A percentile compares a stretch with the other conserved stretches of the same genome.
Evolutionary conservation across 1,140 invertebrate species (phyloP).

Genomic region (Ladona fulva): DNA sequence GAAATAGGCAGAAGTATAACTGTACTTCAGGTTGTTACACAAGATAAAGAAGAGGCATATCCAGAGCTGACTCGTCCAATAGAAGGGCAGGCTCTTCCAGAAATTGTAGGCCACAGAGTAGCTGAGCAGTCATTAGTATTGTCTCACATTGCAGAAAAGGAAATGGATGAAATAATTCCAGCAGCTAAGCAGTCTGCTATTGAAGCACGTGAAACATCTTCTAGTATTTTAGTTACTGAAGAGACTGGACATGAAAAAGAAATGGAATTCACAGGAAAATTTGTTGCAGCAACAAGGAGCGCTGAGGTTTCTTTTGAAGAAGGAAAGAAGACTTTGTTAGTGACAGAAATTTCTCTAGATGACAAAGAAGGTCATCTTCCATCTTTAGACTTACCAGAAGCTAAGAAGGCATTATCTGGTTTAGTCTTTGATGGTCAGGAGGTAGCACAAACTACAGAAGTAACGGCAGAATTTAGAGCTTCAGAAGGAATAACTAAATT

Average conservation of each 20-base stretch:
- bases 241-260: conserved; percentile 37
- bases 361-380: background rate
- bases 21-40: conserved; percentile 30
- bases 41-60: conserved; percentile 33
- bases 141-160: conserved; percentile 24
- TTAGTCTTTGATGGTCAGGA: conserved; percentile 25
- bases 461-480: conserved; percentile 29
- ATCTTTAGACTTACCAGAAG: background rate
- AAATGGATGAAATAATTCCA: conserved; percentile 25
- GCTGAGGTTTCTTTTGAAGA: background rate
- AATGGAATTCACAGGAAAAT: conserved; percentile 31
- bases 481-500: conserved; percentile 23
- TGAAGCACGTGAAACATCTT: conserved; percentile 26
- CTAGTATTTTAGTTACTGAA: conserved; percentile 35
- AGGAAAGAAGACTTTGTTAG: background rate
- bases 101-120: conserved; percentile 25
- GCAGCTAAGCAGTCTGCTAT: conserved; percentile 26
- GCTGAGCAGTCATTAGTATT: conserved; percentile 26
- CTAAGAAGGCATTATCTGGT: background rate
- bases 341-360: background rate
- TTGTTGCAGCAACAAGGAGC: conserved; percentile 19
- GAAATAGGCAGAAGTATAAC: conserved; percentile 21
- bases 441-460: conserved; percentile 31
- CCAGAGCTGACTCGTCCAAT: conserved; percentile 22
- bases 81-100: conserved; percentile 25